Percentiles rank a stretch among this genome's conserved stretches.
These are phyloP conservation scores for Heterodera filipjevi DNA, from an alignment of 2,888 invertebrate genomes.

Conservation along the genomic window DNA sequence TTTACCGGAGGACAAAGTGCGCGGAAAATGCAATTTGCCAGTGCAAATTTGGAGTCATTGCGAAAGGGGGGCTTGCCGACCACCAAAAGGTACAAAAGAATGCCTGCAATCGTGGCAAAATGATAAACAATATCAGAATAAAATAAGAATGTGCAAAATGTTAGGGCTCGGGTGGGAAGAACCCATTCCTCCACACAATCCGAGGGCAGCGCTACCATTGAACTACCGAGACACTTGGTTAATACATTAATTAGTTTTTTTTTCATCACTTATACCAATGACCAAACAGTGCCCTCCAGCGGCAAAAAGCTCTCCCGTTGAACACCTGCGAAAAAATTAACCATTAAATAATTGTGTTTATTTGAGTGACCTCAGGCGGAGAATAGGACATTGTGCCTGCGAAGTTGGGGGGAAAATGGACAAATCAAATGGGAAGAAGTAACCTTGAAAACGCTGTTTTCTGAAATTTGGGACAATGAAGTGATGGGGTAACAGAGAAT, in stretches of 20 bases:
- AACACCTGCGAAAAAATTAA: conserved; percentile 45
- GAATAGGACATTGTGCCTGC: conserved; percentile 52
- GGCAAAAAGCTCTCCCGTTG: conserved; percentile 56
- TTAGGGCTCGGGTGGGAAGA: too few relatives aligned
- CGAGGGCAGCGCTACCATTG: too few relatives aligned
- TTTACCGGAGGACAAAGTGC: conserved; percentile 37
- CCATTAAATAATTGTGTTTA: neutral
- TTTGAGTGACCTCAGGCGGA: conserved; percentile 45
- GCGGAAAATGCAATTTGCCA: conserved; percentile 55
- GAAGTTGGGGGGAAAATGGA: conserved; percentile 18
- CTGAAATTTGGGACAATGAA: neutral
- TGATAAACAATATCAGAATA: neutral
- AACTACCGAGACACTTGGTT: too few relatives aligned
- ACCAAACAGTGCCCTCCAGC: conserved; percentile 77
- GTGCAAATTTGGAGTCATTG: conserved; percentile 62
- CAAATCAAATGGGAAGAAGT: neutral
- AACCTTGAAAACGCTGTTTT: conserved; percentile 54
- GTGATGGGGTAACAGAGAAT: too few relatives aligned
- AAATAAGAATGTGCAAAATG: too few relatives aligned
- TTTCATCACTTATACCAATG: too few relatives aligned
- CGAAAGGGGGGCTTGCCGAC: conserved; percentile 37
- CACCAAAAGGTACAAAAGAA: conserved; percentile 33
- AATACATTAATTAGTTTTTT: too few relatives aligned
- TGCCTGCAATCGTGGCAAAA: neutral
- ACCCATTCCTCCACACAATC: too few relatives aligned